These are phyloP conservation scores for Phaetusa simplex DNA, from an alignment of 2,113 vertebrate species.

Conservation along the genomic window DNA sequence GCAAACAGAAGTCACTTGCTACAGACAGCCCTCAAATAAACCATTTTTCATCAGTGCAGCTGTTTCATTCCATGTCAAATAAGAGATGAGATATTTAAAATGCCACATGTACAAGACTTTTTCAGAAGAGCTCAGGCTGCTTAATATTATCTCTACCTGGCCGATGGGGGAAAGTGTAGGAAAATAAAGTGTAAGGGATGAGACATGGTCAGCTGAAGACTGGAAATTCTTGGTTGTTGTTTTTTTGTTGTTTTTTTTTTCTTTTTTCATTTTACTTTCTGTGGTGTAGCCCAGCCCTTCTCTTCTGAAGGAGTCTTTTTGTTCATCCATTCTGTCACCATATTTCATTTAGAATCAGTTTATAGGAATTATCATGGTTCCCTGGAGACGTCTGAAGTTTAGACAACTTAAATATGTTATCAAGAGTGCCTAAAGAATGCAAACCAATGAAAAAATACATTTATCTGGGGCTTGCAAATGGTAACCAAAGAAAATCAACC, in stretches of 20 bases:
- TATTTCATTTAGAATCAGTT: neutral
- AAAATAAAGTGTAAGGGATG: neutral
- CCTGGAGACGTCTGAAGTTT: neutral
- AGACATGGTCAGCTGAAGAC: neutral
- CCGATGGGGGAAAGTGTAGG: neutral
- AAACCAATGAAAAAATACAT: neutral
- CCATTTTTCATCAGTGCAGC: neutral
- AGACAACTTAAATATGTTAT: accelerated
- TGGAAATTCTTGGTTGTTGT: neutral
- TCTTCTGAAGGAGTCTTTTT: neutral
- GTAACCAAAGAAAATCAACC: neutral
- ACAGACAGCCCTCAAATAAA: neutral
- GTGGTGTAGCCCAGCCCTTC: neutral
- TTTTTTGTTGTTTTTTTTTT: neutral
- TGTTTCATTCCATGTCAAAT: neutral
- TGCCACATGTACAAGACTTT: neutral
- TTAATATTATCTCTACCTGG: neutral
- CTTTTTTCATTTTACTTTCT: neutral
- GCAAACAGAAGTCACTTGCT: neutral
- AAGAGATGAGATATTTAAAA: neutral
- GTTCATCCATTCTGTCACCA: neutral
- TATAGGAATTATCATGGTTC: accelerated
- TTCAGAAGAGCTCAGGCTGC: neutral
- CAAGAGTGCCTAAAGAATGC: neutral
- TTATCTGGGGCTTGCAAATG: neutral